Evolutionary conservation across 2,113 vertebrate genomes (phyloP).

Genomic region (Corythoichthys haematopterus): DNA sequence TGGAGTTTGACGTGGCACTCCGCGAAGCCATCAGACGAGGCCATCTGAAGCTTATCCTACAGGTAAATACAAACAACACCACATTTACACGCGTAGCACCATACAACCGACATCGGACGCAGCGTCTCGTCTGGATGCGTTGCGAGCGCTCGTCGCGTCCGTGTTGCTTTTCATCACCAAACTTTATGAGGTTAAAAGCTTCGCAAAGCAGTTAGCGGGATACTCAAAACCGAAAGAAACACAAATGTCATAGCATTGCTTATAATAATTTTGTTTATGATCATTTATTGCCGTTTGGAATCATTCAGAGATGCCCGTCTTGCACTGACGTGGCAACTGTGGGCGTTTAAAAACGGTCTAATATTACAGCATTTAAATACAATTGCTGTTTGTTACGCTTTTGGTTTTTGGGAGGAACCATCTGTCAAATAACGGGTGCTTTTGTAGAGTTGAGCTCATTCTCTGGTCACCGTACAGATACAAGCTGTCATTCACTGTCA

Average conservation of each 20-base stretch:
- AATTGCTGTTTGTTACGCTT: neutral
- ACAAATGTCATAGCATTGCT: neutral
- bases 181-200: neutral
- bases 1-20: constrained; percentile 80
- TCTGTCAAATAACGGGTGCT: neutral
- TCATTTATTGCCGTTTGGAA: constrained; percentile 10
- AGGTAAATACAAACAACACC: constrained; percentile 52
- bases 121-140: neutral
- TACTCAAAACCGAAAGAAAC: constrained; percentile 11
- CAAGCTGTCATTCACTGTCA: neutral
- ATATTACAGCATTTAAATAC: neutral
- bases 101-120: neutral
- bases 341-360: neutral
- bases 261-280: neutral
- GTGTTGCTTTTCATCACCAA: neutral
- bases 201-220: constrained; percentile 35
- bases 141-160: neutral
- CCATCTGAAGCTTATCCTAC: constrained; percentile 31
- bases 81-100: neutral
- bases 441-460: neutral
- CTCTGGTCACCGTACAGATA: neutral
- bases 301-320: constrained; percentile 25
- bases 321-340: constrained; percentile 73
- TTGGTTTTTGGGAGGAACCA: neutral
- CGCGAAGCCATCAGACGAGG: constrained; percentile 20